phyloP scores from a whole-genome alignment of 2,888 invertebrate species.

The Eutolmus rufibarbis region DNA sequence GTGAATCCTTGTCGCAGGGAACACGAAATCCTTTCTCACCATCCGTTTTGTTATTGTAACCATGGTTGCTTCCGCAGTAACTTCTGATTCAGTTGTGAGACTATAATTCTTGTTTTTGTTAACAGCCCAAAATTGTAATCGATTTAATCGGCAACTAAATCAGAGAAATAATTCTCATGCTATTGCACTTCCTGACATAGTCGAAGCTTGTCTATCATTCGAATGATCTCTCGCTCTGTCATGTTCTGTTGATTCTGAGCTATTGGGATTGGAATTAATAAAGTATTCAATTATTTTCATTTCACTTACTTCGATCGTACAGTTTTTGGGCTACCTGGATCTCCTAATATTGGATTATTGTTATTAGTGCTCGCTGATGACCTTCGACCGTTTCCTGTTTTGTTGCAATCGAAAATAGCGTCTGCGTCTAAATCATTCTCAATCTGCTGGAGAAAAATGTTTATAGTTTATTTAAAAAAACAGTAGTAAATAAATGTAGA shows the following conservation, averaged over 20 bases:
- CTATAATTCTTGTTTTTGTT: conserved; percentile 39
- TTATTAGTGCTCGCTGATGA: conserved; percentile 63
- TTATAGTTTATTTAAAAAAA: not conserved
- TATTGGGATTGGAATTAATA: conserved; percentile 43
- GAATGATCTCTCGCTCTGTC: conserved; percentile 61
- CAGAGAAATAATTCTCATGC: conserved; percentile 66
- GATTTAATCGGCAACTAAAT: conserved; percentile 60
- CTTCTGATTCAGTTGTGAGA: not conserved
- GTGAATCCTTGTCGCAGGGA: conserved; percentile 3
- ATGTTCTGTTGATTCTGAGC: conserved; percentile 63
- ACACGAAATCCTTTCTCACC: not conserved
- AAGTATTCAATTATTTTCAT: not conserved
- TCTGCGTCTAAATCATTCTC: conserved; percentile 62
- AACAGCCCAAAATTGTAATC: conserved; percentile 46
- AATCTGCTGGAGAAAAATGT: conserved; percentile 53
- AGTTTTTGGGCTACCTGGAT: conserved; percentile 61
- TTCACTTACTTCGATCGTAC: conserved; percentile 61
- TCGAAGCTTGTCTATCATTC: conserved; percentile 62
- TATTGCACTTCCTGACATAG: conserved; percentile 64
- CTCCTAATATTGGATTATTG: conserved; percentile 59
- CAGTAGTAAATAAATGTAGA: not conserved
- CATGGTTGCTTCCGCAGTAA: not conserved
- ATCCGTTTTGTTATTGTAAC: not conserved
- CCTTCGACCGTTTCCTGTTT: conserved; percentile 59
- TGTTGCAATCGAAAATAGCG: conserved; percentile 61